A percentile compares a stretch with the other conserved stretches of the same genome.
Conservation (phyloP, 1,140 invertebrate genomes). For the Eulimnadia texana region DNA sequence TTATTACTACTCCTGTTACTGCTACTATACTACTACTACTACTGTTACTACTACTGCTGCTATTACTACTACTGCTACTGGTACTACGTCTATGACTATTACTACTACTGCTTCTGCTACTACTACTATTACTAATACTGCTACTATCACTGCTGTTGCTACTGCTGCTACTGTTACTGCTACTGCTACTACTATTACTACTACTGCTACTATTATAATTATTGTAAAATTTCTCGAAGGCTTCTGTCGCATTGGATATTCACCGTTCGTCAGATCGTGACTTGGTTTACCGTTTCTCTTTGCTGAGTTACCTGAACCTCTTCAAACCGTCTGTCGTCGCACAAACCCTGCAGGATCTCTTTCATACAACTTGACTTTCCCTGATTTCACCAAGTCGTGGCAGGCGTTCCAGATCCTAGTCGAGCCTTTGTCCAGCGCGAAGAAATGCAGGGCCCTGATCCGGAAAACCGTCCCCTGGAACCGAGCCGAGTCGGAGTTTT, state of each 20-base stretch:
- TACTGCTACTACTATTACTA: no score
- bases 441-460: slow-evolving; percentile 1
- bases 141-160: no score
- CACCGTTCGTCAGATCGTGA: slow-evolving; percentile 39
- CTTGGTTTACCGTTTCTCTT: slow-evolving; percentile 36
- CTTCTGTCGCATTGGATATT: no score
- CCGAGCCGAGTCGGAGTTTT: background rate
- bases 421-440: background rate
- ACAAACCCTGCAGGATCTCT: slow-evolving; percentile 27
- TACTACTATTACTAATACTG: no score
- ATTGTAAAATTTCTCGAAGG: slow-evolving; percentile 42
- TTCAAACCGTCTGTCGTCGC: slow-evolving; percentile 22
- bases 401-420: slow-evolving; percentile 38
- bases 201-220: slow-evolving; percentile 23
- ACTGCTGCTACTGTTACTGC: no score
- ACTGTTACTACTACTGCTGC: no score
- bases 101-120: no score
- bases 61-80: no score
- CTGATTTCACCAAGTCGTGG: slow-evolving; percentile 37
- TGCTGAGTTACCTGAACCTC: slow-evolving; percentile 26
- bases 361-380: slow-evolving; percentile 41
- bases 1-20: no score
- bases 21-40: no score
- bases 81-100: no score
- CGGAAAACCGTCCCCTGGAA: slow-evolving; percentile 13